Percentiles rank a stretch among this genome's conserved stretches.
phyloP scores from a whole-genome alignment of 2,113 vertebrate genomes.

The Eublepharis macularius region DNA sequence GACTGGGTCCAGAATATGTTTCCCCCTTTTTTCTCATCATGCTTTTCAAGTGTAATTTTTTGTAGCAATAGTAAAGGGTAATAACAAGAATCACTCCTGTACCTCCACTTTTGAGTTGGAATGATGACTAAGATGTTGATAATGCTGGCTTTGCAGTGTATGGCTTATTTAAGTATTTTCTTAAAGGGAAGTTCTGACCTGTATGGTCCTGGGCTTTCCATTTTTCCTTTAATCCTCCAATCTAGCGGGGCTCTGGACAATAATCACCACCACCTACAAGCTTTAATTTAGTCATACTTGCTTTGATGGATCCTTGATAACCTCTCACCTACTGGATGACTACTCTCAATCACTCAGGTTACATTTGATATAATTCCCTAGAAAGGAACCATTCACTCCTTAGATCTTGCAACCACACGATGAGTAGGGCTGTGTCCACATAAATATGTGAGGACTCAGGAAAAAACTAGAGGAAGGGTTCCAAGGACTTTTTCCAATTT shows the following conservation, averaged over 20 bases:
- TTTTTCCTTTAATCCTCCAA: not conserved
- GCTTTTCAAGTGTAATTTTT: not conserved
- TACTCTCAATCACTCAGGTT: not conserved
- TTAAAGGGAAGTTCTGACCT: not conserved
- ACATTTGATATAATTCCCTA: not conserved
- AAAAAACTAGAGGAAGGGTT: too few species aligned
- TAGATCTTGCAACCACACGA: not conserved
- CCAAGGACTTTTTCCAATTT: too few species aligned
- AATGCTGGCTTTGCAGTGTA: not conserved
- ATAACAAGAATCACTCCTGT: not conserved
- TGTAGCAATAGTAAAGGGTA: not conserved
- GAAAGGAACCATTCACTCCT: not conserved
- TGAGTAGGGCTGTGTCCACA: not conserved
- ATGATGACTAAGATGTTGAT: not conserved
- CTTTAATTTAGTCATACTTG: not conserved
- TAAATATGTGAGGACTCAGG: too few species aligned
- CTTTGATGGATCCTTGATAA: not conserved
- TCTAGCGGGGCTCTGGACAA: not conserved
- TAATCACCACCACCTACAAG: not conserved
- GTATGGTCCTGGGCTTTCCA: not conserved
- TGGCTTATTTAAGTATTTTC: not conserved
- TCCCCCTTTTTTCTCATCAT: not conserved
- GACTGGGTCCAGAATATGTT: not conserved
- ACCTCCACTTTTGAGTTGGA: not conserved
- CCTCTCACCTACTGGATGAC: not conserved